Evolutionary conservation across 2,888 invertebrate genomes (phyloP).

Genomic region (Capitulum mitella): DNA sequence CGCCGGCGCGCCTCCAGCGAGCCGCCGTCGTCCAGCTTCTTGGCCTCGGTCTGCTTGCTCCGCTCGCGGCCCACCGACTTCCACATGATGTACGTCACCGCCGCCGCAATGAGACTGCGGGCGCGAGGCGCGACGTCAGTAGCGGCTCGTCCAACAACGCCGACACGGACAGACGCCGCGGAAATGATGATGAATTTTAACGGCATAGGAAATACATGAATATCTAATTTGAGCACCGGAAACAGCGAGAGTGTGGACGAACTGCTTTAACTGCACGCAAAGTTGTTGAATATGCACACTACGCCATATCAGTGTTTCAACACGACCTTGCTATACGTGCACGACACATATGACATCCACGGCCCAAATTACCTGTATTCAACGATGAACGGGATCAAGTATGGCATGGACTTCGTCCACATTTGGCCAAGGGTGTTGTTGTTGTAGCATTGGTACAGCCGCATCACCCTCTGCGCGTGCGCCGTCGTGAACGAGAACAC

Average conservation of each 20-base stretch:
- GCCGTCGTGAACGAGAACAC: neutral
- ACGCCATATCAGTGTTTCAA: too few species aligned
- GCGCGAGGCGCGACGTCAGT: too few species aligned
- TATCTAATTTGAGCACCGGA: too few species aligned
- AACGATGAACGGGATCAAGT: conserved; percentile 51
- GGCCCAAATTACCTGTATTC: conserved; percentile 47
- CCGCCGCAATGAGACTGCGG: conserved; percentile 50
- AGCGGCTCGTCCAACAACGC: too few species aligned
- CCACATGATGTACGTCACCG: conserved; percentile 52
- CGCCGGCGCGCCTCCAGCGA: conserved; percentile 31
- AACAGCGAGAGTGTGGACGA: too few species aligned
- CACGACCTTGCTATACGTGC: too few species aligned
- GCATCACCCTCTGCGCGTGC: conserved; percentile 49
- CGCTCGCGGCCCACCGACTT: conserved; percentile 47
- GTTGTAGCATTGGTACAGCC: conserved; percentile 49
- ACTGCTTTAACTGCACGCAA: too few species aligned
- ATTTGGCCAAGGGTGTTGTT: conserved; percentile 51
- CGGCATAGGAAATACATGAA: too few species aligned
- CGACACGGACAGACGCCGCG: too few species aligned
- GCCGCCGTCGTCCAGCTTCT: conserved; percentile 29
- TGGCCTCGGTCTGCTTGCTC: conserved; percentile 33
- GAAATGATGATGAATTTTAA: too few species aligned
- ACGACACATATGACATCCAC: too few species aligned
- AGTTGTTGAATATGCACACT: too few species aligned
- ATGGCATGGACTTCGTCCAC: conserved; percentile 52